Base-by-base conservation (phyloP, 2,113 vertebrate species). In the Prietella phreatophila region DNA sequence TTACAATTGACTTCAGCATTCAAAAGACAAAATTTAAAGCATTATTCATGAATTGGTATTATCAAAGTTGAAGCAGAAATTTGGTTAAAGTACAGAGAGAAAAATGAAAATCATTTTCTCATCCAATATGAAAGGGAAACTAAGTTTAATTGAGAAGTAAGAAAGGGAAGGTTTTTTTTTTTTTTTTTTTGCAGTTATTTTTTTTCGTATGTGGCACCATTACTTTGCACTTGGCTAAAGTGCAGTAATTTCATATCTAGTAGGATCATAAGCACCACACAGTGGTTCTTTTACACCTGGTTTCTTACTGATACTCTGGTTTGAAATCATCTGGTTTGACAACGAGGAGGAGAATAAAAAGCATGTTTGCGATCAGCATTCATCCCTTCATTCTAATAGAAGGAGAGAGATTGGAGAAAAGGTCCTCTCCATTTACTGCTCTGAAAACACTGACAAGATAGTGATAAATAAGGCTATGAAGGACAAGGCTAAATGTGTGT, bases 271-370 rank as follows among this genome's bases (percentile, higher is more conserved):
- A 30, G 55, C 61, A 86, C 58, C 55, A 85, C 83, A 69, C 76
- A 86, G 60, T 84, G 81, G 55, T 84, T 86, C 78, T 71, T 90
- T 81, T 81, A 86, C 85, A 86, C 65, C 85, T 87, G 82, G 80
- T 76, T 90, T 90, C 61, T 84, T 84, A 67, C 60, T 53, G 86
- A n/a, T 81, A 15, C 19, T 10, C 79, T 79, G 27, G 75, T 47
- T 47, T 47, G 42, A 88, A 92, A 84, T 92, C 89, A 89, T 87
- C 81, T 79, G 89, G 85, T 87, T 87, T 89, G 86, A 81, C 91
- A 88, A 90, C 85, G 73, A 88, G 83, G 55, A 89, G 56, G 39
- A 63, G 86, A 86, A 84, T 56, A 61, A 83, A 80, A 76, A 83
- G 80, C 82, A 90, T 78, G 90, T 83, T 87, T 63, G n/a, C 58